phyloP scores from a whole-genome alignment of 1,140 invertebrate genomes.

The Glossosoma conforme region DNA sequence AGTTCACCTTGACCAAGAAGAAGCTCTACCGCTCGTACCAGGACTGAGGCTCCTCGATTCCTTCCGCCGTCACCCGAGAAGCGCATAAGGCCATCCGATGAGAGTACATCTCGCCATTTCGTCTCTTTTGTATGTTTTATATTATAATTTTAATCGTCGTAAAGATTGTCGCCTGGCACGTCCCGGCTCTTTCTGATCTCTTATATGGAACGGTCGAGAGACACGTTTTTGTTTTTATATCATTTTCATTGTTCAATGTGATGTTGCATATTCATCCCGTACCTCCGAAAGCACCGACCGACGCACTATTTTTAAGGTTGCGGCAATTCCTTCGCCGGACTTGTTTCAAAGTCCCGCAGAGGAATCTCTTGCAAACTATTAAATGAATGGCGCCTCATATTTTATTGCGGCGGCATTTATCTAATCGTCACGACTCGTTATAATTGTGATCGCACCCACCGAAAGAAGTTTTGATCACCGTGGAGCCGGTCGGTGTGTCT shows the following conservation, averaged over 20 bases:
- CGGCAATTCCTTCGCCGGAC: too few species aligned
- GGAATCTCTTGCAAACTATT: neutral
- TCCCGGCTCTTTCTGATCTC: constrained; percentile 4
- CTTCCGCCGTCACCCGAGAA: constrained; percentile 2
- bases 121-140: constrained; percentile 20
- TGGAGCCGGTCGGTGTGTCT: neutral
- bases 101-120: constrained; percentile 25
- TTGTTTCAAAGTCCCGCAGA: neutral
- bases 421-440: too few species aligned
- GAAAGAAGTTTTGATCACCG: too few species aligned
- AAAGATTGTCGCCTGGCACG: neutral
- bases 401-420: too few species aligned
- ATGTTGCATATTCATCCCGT: neutral
- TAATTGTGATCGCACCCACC: too few species aligned
- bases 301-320: neutral
- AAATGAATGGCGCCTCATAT: neutral
- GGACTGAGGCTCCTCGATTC: constrained; percentile 35
- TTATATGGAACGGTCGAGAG: constrained; percentile 4
- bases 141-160: constrained; percentile 5
- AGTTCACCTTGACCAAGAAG: constrained; percentile 79
- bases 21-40: constrained; percentile 76
- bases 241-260: too few species aligned
- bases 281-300: neutral
- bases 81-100: constrained; percentile 19
- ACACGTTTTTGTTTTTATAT: neutral